A percentile compares a stretch with the other conserved stretches of the same genome.
phyloP scores from a whole-genome alignment of 1,140 invertebrate species.

The Hydropsyche tenuis region DNA sequence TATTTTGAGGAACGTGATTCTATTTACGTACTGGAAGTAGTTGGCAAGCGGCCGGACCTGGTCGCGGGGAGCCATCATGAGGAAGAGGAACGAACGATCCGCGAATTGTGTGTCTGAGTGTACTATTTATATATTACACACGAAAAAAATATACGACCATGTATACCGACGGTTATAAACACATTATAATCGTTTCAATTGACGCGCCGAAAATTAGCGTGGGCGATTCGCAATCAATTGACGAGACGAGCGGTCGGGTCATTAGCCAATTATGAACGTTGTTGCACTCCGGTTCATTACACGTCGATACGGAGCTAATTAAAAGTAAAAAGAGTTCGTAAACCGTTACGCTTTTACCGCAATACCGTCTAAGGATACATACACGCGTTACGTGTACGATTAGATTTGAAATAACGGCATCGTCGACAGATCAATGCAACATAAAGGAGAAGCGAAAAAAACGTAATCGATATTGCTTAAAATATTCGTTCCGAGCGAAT shows the following conservation, averaged over 20 bases:
- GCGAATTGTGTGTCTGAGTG: too few relatives aligned
- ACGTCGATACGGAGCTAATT: too few relatives aligned
- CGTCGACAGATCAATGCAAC: not conserved
- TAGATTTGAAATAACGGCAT: not conserved
- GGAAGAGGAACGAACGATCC: slow-evolving; percentile 13
- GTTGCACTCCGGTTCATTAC: too few relatives aligned
- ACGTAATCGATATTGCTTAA: too few relatives aligned
- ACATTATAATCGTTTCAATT: too few relatives aligned
- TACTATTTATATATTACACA: too few relatives aligned
- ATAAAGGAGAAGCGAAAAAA: too few relatives aligned
- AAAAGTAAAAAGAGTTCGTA: not conserved
- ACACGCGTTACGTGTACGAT: not conserved
- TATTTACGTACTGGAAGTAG: slow-evolving; percentile 28
- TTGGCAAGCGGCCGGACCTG: slow-evolving; percentile 17
- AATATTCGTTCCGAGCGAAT: too few relatives aligned
- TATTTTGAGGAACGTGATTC: slow-evolving; percentile 19
- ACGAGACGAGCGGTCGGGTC: not conserved
- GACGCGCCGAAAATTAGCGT: slow-evolving; percentile 5
- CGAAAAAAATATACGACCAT: too few relatives aligned
- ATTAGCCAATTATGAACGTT: slow-evolving; percentile 4
- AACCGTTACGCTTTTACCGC: not conserved
- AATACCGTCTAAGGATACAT: not conserved
- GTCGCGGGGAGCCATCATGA: not conserved
- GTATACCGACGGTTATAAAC: too few relatives aligned
- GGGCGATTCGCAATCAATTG: slow-evolving; percentile 15